A percentile compares a stretch with the other conserved stretches of the same genome.
Evolutionary conservation across 1,140 invertebrate genomes (phyloP).

Genomic region (Hypothenemus hampei): DNA sequence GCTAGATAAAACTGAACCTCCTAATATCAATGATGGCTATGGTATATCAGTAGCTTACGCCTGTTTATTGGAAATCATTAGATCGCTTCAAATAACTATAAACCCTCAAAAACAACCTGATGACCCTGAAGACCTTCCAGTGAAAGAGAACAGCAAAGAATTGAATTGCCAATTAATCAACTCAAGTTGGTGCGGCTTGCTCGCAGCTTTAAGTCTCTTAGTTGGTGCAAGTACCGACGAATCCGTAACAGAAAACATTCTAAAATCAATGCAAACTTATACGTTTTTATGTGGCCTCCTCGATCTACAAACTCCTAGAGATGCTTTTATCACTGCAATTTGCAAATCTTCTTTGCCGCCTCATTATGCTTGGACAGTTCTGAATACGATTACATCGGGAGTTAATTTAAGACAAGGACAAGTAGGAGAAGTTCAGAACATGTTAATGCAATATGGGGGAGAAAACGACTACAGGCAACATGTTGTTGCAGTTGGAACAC

Average conservation of each 20-base stretch:
- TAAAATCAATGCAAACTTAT: slow-evolving; percentile 87
- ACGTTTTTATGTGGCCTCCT: slow-evolving; percentile 74
- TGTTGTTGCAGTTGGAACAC: slow-evolving; percentile 91
- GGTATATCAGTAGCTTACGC: slow-evolving; percentile 92
- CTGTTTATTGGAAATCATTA: slow-evolving; percentile 82
- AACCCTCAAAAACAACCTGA: slow-evolving; percentile 50
- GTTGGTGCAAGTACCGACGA: slow-evolving; percentile 96
- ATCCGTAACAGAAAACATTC: slow-evolving; percentile 77
- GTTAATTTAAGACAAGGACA: slow-evolving; percentile 43
- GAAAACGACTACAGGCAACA: slow-evolving; percentile 74
- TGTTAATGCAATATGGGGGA: slow-evolving; percentile 44
- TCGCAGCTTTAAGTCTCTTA: slow-evolving; percentile 85
- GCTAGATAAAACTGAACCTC: slow-evolving; percentile 92
- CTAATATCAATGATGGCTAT: slow-evolving; percentile 88
- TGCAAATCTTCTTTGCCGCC: slow-evolving; percentile 93
- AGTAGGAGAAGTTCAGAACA: slow-evolving; percentile 24
- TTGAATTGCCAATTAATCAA: slow-evolving; percentile 77
- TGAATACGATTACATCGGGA: slow-evolving; percentile 58
- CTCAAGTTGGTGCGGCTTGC: slow-evolving; percentile 91
- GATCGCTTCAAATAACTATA: slow-evolving; percentile 68
- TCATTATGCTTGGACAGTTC: slow-evolving; percentile 87
- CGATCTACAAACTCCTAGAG: slow-evolving; percentile 68
- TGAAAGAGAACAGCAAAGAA: slow-evolving; percentile 50
- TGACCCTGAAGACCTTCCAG: slow-evolving; percentile 33
- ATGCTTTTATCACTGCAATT: slow-evolving; percentile 90